These are phyloP conservation scores for Melanotaenia nigrans DNA, from an alignment of 2,797 vertebrate species.

Conservation along the genomic window DNA sequence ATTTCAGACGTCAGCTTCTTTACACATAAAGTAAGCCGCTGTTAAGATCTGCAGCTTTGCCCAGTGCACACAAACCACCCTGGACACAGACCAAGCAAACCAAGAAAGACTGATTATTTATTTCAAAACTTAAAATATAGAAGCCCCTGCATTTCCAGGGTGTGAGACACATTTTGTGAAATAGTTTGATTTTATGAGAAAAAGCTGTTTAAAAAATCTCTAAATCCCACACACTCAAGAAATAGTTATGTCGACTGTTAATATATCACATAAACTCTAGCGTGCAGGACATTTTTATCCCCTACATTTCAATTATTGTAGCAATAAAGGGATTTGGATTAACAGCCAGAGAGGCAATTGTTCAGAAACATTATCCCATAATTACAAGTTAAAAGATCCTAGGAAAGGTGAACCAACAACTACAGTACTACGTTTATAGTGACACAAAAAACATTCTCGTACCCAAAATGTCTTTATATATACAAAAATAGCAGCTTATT, in stretches of 20 bases:
- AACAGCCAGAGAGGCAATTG: neutral
- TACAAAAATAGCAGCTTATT: neutral
- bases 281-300: neutral
- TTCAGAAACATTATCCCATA: neutral
- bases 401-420: neutral
- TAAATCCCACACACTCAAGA: neutral
- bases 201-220: neutral
- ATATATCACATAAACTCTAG: neutral
- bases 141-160: neutral
- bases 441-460: neutral
- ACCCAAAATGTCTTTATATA: too few relatives aligned
- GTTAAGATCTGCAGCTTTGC: neutral
- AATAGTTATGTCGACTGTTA: neutral
- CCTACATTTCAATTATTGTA: neutral
- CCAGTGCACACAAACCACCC: neutral
- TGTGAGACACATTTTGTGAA: neutral
- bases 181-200: neutral
- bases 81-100: neutral
- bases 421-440: neutral
- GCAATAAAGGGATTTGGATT: neutral
- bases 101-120: neutral
- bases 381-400: neutral
- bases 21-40: neutral
- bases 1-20: constrained; percentile 8
- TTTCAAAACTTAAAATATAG: neutral